Evolutionary conservation across 2,888 invertebrate species (phyloP), one percentile per base, ranked within the genome.

Genomic region (Podabrus alpinus): DNA sequence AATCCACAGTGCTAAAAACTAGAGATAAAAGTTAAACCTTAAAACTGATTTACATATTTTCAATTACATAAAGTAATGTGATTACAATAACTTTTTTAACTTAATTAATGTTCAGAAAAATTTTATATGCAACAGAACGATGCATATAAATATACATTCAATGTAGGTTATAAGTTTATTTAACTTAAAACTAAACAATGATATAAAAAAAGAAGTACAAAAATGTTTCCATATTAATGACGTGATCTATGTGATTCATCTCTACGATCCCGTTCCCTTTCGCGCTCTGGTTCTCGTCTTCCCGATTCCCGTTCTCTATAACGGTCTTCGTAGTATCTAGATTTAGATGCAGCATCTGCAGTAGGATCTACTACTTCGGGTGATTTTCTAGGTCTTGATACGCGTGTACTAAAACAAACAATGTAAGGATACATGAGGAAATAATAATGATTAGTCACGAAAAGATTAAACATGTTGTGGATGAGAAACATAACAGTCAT

Each of bases 251-350:
- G 93, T 82, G 92, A 93, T 86, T 89, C 94, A 67, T 92, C 91
- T 67, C 92, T 89, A 81, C 92, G 89, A 83, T 93, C 92, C 16
- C 92, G 89, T 82, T 92, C 92, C 68, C 92, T 88, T 75, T 92
- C 91, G 16, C 91, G 88, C 79, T 92, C 92, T 73, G 90, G 86
- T 84, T 90, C 90, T 66, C 90, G 86, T 80, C 92, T 89, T 73
- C 91, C 88, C 77, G 89, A 88, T 79, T 90, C 90, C 70, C 92
- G 88, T 82, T 92, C 92, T 78, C 94, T 91, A 89, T 96, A 96
- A 77, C 96, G 91, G 88, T 96, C 96, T 82, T 96, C 96, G 88
- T 96, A 96, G 89, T 96, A 96, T 76, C 93, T 91, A 74, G 90
- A 88, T 88, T 92, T 89, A 81, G 90, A 83, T 82, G 89, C 85